A percentile compares a stretch with the other conserved stretches of the same genome.
Conservation (phyloP, 64 coral and sea anemone genomes). For the Actinia tenebrosa region DNA sequence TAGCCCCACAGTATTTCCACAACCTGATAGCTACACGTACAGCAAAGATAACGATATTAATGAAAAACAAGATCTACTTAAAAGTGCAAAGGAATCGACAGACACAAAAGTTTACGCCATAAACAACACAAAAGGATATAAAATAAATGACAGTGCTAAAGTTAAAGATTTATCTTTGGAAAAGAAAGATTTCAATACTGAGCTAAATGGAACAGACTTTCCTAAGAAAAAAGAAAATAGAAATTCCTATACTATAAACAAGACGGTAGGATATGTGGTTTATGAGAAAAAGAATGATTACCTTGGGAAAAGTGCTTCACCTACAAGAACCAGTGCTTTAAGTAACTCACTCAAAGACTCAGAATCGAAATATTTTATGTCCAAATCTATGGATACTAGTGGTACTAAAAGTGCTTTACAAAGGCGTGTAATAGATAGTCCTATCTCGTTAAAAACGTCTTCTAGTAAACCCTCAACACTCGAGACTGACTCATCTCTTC, state of each 20-base stretch:
- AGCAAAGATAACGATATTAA: background rate
- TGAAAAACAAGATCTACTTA: background rate
- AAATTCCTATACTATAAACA: background rate
- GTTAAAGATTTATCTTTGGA: background rate
- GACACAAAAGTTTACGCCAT: conserved; percentile 38
- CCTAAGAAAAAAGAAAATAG: background rate
- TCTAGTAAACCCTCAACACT: background rate
- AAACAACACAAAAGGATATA: conserved; percentile 33
- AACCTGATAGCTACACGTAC: background rate
- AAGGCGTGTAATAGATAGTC: conserved; percentile 15
- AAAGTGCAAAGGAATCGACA: background rate
- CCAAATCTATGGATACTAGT: background rate
- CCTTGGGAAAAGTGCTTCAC: conserved; percentile 22
- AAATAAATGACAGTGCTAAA: conserved; percentile 15
- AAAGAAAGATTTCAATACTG: background rate
- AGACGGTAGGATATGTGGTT: background rate
- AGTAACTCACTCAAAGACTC: conserved; percentile 53
- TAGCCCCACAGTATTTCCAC: background rate
- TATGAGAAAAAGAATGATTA: background rate
- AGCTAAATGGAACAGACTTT: background rate
- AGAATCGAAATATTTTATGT: background rate
- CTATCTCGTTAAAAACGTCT: conserved; percentile 7
- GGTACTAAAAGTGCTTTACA: background rate
- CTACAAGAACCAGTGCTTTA: conserved; percentile 59
- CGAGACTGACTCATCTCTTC: background rate